These are phyloP conservation scores for Nezara viridula DNA, from an alignment of 2,888 invertebrate species.

Conservation along the genomic window DNA sequence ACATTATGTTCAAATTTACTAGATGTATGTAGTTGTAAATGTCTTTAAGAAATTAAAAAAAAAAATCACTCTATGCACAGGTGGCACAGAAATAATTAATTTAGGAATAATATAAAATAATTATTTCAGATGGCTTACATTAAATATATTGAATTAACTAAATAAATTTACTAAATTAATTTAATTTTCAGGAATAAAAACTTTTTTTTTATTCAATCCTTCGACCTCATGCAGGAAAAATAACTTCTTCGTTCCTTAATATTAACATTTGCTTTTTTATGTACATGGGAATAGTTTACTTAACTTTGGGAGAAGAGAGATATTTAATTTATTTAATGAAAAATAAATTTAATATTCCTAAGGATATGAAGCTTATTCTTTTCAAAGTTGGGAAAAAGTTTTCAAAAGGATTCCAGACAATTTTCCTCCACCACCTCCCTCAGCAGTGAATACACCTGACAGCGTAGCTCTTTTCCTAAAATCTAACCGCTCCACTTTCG, in stretches of 20 bases:
- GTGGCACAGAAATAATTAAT: too few species aligned
- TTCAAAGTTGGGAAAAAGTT: background rate
- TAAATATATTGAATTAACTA: too few species aligned
- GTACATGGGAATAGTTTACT: background rate
- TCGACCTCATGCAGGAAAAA: background rate
- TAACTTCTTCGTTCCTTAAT: background rate
- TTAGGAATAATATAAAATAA: too few species aligned
- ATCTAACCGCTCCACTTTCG: background rate
- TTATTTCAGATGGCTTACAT: too few species aligned
- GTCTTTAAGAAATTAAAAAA: too few species aligned
- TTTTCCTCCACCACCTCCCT: background rate
- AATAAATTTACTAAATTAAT: too few species aligned
- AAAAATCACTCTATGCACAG: too few species aligned
- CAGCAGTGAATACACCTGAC: background rate
- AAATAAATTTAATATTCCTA: constrained; percentile 9
- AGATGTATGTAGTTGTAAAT: too few species aligned
- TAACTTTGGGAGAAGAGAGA: background rate
- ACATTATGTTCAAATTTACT: too few species aligned
- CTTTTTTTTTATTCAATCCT: background rate
- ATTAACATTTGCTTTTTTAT: background rate
- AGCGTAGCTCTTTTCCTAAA: background rate
- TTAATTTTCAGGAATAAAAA: too few species aligned
- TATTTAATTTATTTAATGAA: constrained; percentile 1
- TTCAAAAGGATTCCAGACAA: constrained; percentile 19
- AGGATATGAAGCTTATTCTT: background rate